phyloP scores from a whole-genome alignment of 1,140 invertebrate species.

The Micrasema longulum region DNA sequence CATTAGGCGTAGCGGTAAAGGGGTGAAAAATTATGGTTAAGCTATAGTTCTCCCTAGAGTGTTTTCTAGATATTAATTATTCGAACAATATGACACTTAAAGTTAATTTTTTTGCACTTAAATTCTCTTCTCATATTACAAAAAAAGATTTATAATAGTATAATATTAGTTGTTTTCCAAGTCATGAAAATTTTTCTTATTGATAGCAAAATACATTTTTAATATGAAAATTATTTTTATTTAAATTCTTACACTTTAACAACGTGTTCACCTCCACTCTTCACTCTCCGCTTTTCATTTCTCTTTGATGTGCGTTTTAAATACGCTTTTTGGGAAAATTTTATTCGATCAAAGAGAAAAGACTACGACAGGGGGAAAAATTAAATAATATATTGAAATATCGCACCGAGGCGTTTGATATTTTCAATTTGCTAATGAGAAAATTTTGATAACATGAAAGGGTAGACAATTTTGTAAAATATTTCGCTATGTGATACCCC shows the following conservation, averaged over 20 bases:
- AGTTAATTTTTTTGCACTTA: not conserved
- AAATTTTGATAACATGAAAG: slow-evolving; percentile 26
- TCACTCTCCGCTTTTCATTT: no score
- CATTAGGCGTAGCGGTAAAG: slow-evolving; percentile 34
- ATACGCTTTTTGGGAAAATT: slow-evolving; percentile 37
- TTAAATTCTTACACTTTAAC: no score
- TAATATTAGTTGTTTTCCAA: no score
- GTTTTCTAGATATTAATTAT: slow-evolving; percentile 23
- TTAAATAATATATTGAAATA: slow-evolving; percentile 39
- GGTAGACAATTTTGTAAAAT: slow-evolving; percentile 19
- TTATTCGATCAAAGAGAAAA: slow-evolving; percentile 46
- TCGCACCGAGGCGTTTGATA: slow-evolving; percentile 25
- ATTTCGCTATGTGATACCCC: not conserved
- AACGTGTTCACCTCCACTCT: no score
- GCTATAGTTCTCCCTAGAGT: slow-evolving; percentile 11
- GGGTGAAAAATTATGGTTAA: slow-evolving; percentile 35
- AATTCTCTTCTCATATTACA: no score
- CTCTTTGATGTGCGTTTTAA: slow-evolving; percentile 23
- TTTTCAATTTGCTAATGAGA: slow-evolving; percentile 37
- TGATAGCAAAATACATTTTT: no score
- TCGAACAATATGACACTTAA: not conserved
- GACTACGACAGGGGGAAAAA: slow-evolving; percentile 17
- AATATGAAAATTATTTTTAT: no score
- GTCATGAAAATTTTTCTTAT: no score
- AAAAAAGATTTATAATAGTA: no score